A percentile compares a stretch with the other conserved stretches of the same genome.
Evolutionary conservation across 2,888 invertebrate species (phyloP).

Genomic region (Lymantria dispar): DNA sequence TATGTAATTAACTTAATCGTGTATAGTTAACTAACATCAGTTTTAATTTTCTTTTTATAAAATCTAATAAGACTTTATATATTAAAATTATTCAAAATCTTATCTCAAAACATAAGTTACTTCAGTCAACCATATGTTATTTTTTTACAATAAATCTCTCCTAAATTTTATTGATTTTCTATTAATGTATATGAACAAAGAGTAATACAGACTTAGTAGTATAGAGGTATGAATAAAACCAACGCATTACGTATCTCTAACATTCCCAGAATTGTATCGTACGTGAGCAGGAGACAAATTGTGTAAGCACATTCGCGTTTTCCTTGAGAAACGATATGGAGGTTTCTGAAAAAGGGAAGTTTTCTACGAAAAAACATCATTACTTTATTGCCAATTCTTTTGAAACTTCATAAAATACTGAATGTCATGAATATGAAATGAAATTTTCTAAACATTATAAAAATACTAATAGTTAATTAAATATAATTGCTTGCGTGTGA

Average conservation of each 20-base stretch:
- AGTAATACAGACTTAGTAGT: constrained; percentile 40
- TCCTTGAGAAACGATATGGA: constrained; percentile 48
- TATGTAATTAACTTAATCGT: too few relatives aligned
- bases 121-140: too few relatives aligned
- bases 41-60: too few relatives aligned
- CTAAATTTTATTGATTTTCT: constrained; percentile 1
- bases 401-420: constrained; percentile 23
- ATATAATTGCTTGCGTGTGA: too few relatives aligned
- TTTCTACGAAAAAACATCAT: constrained; percentile 22
- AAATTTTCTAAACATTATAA: constrained; percentile 1
- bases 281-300: constrained; percentile 63
- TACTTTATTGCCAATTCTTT: constrained; percentile 8
- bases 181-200: constrained; percentile 23
- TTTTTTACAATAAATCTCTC: too few relatives aligned
- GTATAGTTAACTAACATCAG: too few relatives aligned
- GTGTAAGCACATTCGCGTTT: constrained; percentile 43
- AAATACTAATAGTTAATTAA: too few relatives aligned
- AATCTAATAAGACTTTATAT: too few relatives aligned
- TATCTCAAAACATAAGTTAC: too few relatives aligned
- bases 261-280: constrained; percentile 53
- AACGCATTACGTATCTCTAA: constrained; percentile 54
- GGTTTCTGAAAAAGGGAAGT: constrained; percentile 49
- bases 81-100: too few relatives aligned
- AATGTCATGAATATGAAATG: constrained; percentile 3
- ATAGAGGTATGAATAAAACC: constrained; percentile 53